Conservation (phyloP, 2,797 vertebrate genomes). For the Anguilla marmorata region DNA sequence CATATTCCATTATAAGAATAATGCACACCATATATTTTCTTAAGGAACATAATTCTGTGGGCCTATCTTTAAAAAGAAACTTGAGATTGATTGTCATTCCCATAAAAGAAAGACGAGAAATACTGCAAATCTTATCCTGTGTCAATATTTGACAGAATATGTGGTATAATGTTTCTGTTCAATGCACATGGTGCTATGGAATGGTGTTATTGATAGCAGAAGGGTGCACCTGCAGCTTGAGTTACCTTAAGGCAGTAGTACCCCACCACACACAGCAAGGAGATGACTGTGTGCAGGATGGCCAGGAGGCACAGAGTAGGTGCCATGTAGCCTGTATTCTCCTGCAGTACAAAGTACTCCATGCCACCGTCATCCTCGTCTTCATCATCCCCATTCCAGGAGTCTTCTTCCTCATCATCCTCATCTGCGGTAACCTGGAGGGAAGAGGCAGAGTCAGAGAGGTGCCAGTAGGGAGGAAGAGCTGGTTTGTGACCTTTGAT, state of each 20-base stretch:
- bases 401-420: slow-evolving; percentile 78
- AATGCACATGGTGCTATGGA: neutral
- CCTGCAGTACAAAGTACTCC: slow-evolving; percentile 94
- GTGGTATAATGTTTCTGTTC: neutral
- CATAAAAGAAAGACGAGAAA: too few relatives aligned
- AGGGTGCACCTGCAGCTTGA: neutral
- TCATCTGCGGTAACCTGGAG: slow-evolving; percentile 91
- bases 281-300: slow-evolving; percentile 91
- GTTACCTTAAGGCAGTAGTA: slow-evolving; percentile 95
- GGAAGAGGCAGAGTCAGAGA: slow-evolving; percentile 16
- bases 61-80: too few relatives aligned
- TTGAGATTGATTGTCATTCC: too few relatives aligned
- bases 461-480: neutral
- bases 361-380: slow-evolving; percentile 85
- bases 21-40: neutral
- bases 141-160: neutral
- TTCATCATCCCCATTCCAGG: slow-evolving; percentile 83
- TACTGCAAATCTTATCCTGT: too few relatives aligned
- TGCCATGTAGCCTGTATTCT: slow-evolving; percentile 98
- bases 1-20: neutral
- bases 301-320: slow-evolving; percentile 88
- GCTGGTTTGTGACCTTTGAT: neutral
- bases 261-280: slow-evolving; percentile 93
- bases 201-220: neutral
- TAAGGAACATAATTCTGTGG: too few relatives aligned